Evolutionary conservation across 2,113 vertebrate genomes (phyloP), one percentile per base, ranked within the genome.

Genomic region (Ictidomys tridecemlineatus): DNA sequence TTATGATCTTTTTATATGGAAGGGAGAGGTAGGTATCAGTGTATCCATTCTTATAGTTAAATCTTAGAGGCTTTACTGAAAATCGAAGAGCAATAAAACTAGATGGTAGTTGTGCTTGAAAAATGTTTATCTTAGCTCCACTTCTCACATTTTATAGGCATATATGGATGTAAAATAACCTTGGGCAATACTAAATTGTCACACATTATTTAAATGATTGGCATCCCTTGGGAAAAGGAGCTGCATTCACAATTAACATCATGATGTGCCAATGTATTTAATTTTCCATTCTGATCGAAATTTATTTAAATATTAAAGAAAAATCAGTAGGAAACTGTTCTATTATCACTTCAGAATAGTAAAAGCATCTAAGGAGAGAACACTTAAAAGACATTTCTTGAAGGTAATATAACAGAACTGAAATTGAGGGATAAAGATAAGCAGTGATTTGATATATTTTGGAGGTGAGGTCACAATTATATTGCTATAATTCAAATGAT

Each of bases 31-130:
- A 83, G 94, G 17, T 70, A 83, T 94, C 39, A 78, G 4, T 78
- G 1, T 89, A 6, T 94, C 48, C 86, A 85, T 96, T 93, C 34
- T 83, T 78, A 93, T 28, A 96, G 82, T 91, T 97, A 89, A 94
- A 95, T 96, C 61, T 94, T 96, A 89, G 13, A 86, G 8, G 24
- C 28, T 83, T 93, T 97, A 94, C 42, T 90, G 82, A 97, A 97
- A 97, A 97, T 90, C 16, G 0, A 95, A 96, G 32, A 61, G 28
- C 87, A 96, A 69, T 97, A 97, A 96, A 97, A 96, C 63, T 61
- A 83, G 61, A 77, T 92, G n/a, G 63, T 89, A 91, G 58, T 91
- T 97, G 89, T 93, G 76, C 28, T 51, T 95, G 85, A 97, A 58
- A 90, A 96, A 73, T 97, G 58, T 85, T 92, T 92, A 88, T 85